Percentiles rank a stretch among this genome's conserved stretches.
Conservation (phyloP, 2,797 vertebrate genomes). For the Diplodus sargus region DNA sequence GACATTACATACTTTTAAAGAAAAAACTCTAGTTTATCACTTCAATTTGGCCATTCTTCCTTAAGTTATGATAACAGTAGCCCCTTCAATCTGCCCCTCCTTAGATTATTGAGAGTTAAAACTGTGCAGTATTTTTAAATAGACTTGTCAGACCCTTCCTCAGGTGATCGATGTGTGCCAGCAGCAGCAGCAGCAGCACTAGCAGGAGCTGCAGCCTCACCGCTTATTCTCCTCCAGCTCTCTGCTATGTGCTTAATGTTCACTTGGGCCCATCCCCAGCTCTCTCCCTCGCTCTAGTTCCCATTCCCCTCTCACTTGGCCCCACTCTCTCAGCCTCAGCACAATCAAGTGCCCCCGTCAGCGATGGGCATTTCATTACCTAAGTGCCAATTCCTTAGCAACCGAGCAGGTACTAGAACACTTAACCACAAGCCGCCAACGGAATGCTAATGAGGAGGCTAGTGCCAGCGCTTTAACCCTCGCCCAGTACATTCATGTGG, state of each 20-base stretch:
- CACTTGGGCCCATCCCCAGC: slow-evolving; percentile 60
- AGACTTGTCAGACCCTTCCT: slow-evolving; percentile 43
- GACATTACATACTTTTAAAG: not conserved
- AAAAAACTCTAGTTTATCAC: not conserved
- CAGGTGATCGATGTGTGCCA: slow-evolving; percentile 56
- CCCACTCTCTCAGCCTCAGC: slow-evolving; percentile 71
- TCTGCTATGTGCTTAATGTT: slow-evolving; percentile 63
- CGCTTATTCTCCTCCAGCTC: slow-evolving; percentile 52
- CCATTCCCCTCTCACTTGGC: slow-evolving; percentile 72
- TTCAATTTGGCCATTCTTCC: not conserved
- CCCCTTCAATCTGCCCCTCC: slow-evolving; percentile 2
- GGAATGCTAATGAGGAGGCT: slow-evolving; percentile 67
- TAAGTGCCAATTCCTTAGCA: slow-evolving; percentile 81
- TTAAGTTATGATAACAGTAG: not conserved
- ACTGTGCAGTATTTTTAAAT: slow-evolving; percentile 28
- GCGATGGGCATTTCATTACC: slow-evolving; percentile 82
- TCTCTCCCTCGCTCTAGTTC: slow-evolving; percentile 51
- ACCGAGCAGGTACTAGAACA: slow-evolving; percentile 72
- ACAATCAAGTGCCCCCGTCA: slow-evolving; percentile 78
- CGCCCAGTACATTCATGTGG: not conserved
- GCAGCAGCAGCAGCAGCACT: slow-evolving; percentile 43
- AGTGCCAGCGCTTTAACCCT: slow-evolving; percentile 12
- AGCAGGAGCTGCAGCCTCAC: slow-evolving; percentile 29
- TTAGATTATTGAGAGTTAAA: slow-evolving; percentile 19
- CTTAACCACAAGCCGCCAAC: slow-evolving; percentile 54